A percentile compares a stretch with the other conserved stretches of the same genome.
phyloP scores from a whole-genome alignment of 2,888 invertebrate species.

The Heteromurus nitidus region DNA sequence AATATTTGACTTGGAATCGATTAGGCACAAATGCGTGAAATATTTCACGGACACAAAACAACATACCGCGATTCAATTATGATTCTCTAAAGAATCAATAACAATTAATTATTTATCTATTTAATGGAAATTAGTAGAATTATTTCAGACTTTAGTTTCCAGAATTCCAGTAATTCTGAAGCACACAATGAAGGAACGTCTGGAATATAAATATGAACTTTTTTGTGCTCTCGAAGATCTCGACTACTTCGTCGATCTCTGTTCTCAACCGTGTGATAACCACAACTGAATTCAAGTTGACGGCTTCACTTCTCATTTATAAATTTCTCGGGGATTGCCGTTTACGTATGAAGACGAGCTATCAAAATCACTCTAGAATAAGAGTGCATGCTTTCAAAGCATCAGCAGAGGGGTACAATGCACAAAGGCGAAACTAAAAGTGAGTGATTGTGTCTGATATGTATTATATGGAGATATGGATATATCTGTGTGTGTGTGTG shows the following conservation, averaged over 20 bases:
- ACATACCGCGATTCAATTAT: not conserved
- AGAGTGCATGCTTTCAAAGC: not conserved
- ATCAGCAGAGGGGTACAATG: not conserved
- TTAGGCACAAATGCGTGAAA: not conserved
- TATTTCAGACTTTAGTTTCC: too few relatives aligned
- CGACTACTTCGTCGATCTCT: slow-evolving; percentile 25
- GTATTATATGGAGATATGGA: not conserved
- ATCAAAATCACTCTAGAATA: not conserved
- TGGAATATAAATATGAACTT: not conserved
- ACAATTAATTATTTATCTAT: not conserved
- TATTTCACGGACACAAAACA: not conserved
- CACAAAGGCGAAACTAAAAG: not conserved
- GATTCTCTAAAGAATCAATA: not conserved
- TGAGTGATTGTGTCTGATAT: too few relatives aligned
- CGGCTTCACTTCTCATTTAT: slow-evolving; percentile 33
- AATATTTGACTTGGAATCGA: too few relatives aligned
- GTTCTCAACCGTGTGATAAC: slow-evolving; percentile 39
- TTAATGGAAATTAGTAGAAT: too few relatives aligned
- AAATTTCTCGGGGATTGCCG: slow-evolving; percentile 18
- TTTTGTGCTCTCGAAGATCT: not conserved
- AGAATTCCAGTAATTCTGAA: not conserved
- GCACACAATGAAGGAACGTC: not conserved
- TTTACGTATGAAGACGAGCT: not conserved
- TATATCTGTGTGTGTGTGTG: not conserved
- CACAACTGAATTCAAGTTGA: slow-evolving; percentile 46